Evolutionary conservation across 2,888 invertebrate genomes (phyloP), one percentile per base, ranked within the genome.

Genomic region (Pollenia angustigena): DNA sequence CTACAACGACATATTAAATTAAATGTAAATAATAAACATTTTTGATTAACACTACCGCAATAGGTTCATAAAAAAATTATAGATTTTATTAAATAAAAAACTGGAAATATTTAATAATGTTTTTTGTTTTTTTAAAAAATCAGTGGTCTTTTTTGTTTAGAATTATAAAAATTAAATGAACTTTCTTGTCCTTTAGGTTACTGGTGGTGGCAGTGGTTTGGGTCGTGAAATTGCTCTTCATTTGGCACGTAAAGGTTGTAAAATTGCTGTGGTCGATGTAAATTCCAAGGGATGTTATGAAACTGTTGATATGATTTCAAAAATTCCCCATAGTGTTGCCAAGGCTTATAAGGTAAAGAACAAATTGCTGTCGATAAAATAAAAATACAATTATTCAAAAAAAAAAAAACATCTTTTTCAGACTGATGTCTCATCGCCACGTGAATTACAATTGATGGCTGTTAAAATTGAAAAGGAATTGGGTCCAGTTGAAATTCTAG

Each of bases 131-230:
- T 50, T 50, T 18, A 10, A 68, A 64, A 52, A 16, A 32, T 32
- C 32, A 32, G 4, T 32, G 0, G 32, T 32, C 16, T 64, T 4
- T 4, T 32, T 64, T 42, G 6, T 32, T 48, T 40, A 2, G 18
- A 72, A 69, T 46, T 14, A 60, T n/a, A n/a, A 40, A 40, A 58
- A 18, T 58, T 18, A 66, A 58, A 46, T 46, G 8, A 32, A 78
- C 40, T 9, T 16, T 56, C 7, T 79, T 46, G 54, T 4, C 62
- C 16, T 10, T 42, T 66, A 94, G 94, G 92, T 94, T 50, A 94
- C 94, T 23, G 94, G 94, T 44, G 94, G 93, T 71, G 94, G 93
- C 80, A 93, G 94, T 87, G 94, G 94, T 23, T 90, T 94, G 84
- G 94, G 94, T 6, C 92, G 93, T 58, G 94, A 93, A 89, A 92